A percentile compares a stretch with the other conserved stretches of the same genome.
These are phyloP conservation scores for Dimorphilus gyrociliatus DNA, from an alignment of 2,888 invertebrate genomes.

Conservation along the genomic window DNA sequence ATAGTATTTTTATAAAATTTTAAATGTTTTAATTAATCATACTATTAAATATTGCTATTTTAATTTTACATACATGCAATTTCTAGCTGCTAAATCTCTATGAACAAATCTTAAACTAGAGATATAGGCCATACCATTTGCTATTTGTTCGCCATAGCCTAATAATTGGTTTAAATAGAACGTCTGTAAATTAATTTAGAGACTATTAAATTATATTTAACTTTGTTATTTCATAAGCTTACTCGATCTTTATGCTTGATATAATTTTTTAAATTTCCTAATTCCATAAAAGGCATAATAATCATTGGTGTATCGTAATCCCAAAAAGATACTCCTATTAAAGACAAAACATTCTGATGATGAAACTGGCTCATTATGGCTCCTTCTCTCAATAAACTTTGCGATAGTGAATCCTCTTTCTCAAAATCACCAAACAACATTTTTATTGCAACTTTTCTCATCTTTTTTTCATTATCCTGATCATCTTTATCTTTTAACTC, in stretches of 20 bases:
- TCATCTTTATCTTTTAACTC: slow-evolving; percentile 15
- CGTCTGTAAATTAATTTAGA: background rate
- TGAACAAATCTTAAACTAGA: slow-evolving; percentile 23
- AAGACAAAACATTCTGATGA: slow-evolving; percentile 39
- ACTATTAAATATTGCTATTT: slow-evolving; percentile 22
- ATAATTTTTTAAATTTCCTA: slow-evolving; percentile 38
- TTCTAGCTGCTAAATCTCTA: slow-evolving; percentile 38
- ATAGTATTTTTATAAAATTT: no score
- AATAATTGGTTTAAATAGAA: slow-evolving; percentile 15
- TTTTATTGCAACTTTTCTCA: no score
- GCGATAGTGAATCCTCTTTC: no score
- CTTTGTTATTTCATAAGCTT: slow-evolving; percentile 33
- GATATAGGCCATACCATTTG: slow-evolving; percentile 28
- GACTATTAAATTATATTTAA: slow-evolving; percentile 9
- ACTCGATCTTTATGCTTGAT: no score
- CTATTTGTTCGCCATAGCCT: slow-evolving; percentile 24
- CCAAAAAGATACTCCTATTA: slow-evolving; percentile 35
- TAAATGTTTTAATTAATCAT: slow-evolving; percentile 31
- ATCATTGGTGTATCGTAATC: slow-evolving; percentile 39
- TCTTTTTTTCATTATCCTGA: no score
- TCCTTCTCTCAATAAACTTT: slow-evolving; percentile 41
- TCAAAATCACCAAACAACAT: no score
- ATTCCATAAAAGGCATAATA: slow-evolving; percentile 40
- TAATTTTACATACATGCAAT: slow-evolving; percentile 43
- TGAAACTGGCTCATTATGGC: slow-evolving; percentile 39